These are phyloP conservation scores for Nudaria mundana DNA, from an alignment of 2,888 invertebrate species.

Conservation along the genomic window DNA sequence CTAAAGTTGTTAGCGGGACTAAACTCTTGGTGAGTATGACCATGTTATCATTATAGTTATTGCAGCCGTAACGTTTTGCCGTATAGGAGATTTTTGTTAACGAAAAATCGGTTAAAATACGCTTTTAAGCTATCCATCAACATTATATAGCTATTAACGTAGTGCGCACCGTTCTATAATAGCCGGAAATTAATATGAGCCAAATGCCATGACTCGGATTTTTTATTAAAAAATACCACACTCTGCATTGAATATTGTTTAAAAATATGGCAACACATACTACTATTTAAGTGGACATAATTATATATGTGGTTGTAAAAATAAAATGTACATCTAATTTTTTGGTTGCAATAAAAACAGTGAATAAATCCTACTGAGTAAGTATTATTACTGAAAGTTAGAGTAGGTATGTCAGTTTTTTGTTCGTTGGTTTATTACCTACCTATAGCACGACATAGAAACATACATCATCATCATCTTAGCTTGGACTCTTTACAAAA, in stretches of 20 bases:
- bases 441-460: too few species aligned
- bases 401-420: too few species aligned
- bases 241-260: slow-evolving; percentile 33
- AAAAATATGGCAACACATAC: slow-evolving; percentile 31
- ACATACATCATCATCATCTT: too few species aligned
- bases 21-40: slow-evolving; percentile 41
- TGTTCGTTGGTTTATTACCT: too few species aligned
- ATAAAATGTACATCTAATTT: too few species aligned
- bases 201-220: slow-evolving; percentile 45
- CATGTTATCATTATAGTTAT: slow-evolving; percentile 56
- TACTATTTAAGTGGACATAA: too few species aligned
- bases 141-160: slow-evolving; percentile 63
- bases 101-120: slow-evolving; percentile 62
- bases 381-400: too few species aligned
- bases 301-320: too few species aligned
- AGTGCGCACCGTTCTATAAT: slow-evolving; percentile 43
- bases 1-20: slow-evolving; percentile 41
- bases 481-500: too few species aligned
- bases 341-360: too few species aligned
- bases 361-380: too few species aligned
- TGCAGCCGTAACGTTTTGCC: slow-evolving; percentile 32
- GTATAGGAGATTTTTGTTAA: slow-evolving; percentile 49
- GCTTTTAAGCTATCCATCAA: slow-evolving; percentile 61
- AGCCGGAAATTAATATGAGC: slow-evolving; percentile 58
- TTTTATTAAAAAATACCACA: slow-evolving; percentile 45